Evolutionary conservation across 2,113 vertebrate genomes (phyloP).

Genomic region (Etheostoma spectabile): DNA sequence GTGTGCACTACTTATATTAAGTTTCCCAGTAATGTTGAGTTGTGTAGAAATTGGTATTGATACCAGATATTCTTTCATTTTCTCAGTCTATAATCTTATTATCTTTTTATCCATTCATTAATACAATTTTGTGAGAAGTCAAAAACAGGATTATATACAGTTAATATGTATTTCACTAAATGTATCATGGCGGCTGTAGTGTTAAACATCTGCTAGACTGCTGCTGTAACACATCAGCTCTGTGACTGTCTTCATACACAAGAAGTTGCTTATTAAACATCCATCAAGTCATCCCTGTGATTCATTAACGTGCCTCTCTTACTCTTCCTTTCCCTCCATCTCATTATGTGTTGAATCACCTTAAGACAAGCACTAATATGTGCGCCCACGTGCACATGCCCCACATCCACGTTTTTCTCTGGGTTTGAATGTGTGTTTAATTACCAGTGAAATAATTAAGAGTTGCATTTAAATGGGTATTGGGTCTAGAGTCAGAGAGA

Average conservation of each 20-base stretch:
- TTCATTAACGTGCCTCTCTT: conserved; percentile 43
- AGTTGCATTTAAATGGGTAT: conserved; percentile 59
- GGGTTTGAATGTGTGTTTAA: conserved; percentile 49
- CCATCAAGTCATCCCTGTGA: conserved; percentile 42
- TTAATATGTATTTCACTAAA: neutral
- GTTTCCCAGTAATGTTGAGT: neutral
- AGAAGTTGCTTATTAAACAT: conserved; percentile 43
- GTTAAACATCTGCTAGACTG: conserved; percentile 13
- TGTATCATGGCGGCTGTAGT: neutral
- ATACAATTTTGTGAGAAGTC: neutral
- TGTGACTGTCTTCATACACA: conserved; percentile 19
- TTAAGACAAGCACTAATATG: conserved; percentile 43
- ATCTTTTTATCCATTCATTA: neutral
- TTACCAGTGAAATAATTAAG: conserved; percentile 72
- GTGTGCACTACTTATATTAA: neutral
- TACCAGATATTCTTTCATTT: neutral
- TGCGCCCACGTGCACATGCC: conserved; percentile 12
- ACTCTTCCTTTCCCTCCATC: conserved; percentile 34
- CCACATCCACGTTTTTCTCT: neutral
- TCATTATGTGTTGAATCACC: conserved; percentile 65
- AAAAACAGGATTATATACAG: neutral
- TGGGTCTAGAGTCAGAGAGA: conserved; percentile 44
- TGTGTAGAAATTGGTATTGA: neutral
- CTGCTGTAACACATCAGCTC: conserved; percentile 14
- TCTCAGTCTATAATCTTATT: neutral